phyloP scores from a whole-genome alignment of 2,888 invertebrate genomes.

The Cyclophora albipunctata region DNA sequence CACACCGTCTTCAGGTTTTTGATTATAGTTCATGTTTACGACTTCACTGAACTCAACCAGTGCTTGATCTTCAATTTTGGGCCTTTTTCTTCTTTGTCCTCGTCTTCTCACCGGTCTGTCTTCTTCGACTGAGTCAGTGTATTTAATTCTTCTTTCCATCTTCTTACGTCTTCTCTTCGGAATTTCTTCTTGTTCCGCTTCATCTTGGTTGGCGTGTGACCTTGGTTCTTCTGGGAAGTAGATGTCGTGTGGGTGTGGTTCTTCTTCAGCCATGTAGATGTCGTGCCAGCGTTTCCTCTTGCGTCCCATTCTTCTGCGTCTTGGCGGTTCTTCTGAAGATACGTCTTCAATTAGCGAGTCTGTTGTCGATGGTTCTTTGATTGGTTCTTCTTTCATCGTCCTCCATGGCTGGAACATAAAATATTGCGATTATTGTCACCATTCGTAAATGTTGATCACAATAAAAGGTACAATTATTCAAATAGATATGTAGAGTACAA shows the following conservation, averaged over 20 bases:
- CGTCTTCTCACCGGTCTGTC: constrained; percentile 49
- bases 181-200: constrained; percentile 31
- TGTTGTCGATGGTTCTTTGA: constrained; percentile 29
- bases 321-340: constrained; percentile 43
- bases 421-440: not conserved
- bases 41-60: no score
- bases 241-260: constrained; percentile 33
- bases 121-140: constrained; percentile 52
- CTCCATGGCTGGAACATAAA: constrained; percentile 69
- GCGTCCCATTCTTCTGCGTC: constrained; percentile 63
- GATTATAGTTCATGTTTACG: no score
- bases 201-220: constrained; percentile 31
- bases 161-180: constrained; percentile 49
- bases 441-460: not conserved
- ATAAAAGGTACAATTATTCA: no score
- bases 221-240: constrained; percentile 33
- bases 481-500: not conserved
- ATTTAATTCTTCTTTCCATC: constrained; percentile 43
- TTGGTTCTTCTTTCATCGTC: constrained; percentile 49
- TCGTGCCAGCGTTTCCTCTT: constrained; percentile 79
- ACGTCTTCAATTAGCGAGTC: constrained; percentile 47
- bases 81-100: constrained; percentile 38
- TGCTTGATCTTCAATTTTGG: no score
- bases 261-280: constrained; percentile 32
- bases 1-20: no score